These are phyloP conservation scores for Apomyelois bistriatella DNA, from an alignment of 2,888 invertebrate species.

Conservation along the genomic window DNA sequence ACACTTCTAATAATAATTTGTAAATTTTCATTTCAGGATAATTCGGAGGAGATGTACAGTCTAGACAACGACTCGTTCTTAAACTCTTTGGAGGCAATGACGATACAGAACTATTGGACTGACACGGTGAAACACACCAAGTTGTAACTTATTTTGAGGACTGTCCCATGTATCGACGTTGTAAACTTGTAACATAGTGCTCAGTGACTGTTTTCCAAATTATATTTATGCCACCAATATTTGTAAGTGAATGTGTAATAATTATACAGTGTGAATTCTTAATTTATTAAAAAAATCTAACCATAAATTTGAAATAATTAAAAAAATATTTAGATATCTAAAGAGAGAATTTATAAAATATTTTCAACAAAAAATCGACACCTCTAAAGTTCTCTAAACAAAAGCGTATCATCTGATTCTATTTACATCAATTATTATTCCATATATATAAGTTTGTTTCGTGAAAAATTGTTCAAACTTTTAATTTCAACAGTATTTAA, in stretches of 20 bases:
- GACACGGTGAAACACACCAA: slow-evolving; percentile 95
- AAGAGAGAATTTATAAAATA: too few species aligned
- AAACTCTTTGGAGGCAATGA: slow-evolving; percentile 95
- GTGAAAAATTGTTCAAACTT: too few species aligned
- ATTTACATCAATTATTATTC: too few species aligned
- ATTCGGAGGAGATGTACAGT: slow-evolving; percentile 96
- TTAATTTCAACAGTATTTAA: too few species aligned
- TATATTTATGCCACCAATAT: neutral
- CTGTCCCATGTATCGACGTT: neutral
- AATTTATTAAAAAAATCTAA: neutral
- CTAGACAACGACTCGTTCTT: slow-evolving; percentile 96
- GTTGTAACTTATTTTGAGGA: slow-evolving; percentile 74
- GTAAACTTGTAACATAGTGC: neutral
- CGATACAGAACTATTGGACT: slow-evolving; percentile 96
- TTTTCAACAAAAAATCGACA: too few species aligned
- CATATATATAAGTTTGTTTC: too few species aligned
- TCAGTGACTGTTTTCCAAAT: slow-evolving; percentile 5
- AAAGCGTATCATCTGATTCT: too few species aligned
- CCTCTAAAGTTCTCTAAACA: too few species aligned
- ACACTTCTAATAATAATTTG: too few species aligned
- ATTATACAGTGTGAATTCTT: too few species aligned
- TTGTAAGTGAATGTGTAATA: neutral
- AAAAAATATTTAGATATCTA: too few species aligned
- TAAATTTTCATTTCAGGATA: slow-evolving; percentile 82
- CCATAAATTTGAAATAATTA: neutral